Evolutionary conservation across 2,797 vertebrate genomes (phyloP).

Genomic region (Falco concolor): DNA sequence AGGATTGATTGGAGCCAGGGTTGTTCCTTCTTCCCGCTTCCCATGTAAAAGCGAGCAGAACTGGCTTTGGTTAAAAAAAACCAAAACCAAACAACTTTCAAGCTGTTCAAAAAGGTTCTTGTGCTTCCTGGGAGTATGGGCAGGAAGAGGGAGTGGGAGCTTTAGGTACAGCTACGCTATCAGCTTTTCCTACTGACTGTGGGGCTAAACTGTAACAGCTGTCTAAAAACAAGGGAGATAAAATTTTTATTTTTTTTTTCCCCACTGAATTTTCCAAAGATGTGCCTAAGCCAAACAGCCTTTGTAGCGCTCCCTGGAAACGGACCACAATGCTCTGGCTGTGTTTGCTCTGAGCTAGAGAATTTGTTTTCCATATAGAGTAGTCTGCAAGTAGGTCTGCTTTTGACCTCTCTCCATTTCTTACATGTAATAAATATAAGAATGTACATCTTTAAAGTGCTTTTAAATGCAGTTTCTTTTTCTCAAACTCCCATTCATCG

Average conservation of each 20-base stretch:
- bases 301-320: not conserved
- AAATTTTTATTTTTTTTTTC: not conserved
- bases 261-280: too few species aligned
- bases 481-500: not conserved
- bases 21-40: not conserved
- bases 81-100: too few species aligned
- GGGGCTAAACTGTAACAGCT: not conserved
- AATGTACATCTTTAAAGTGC: slow-evolving; percentile 20
- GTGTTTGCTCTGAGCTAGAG: not conserved
- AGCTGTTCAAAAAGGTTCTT: not conserved
- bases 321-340: accelerated
- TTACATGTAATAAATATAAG: not conserved
- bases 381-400: accelerated
- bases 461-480: not conserved
- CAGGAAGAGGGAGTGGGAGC: not conserved
- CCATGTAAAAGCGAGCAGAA: not conserved
- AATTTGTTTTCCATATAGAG: not conserved
- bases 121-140: not conserved
- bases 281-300: not conserved
- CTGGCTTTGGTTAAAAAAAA: not conserved
- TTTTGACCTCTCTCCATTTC: not conserved
- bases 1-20: not conserved
- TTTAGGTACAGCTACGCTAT: not conserved
- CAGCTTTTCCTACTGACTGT: not conserved
- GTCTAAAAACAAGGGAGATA: not conserved